Evolutionary conservation across 2,888 invertebrate genomes (phyloP).

Genomic region (Xanthia togata): DNA sequence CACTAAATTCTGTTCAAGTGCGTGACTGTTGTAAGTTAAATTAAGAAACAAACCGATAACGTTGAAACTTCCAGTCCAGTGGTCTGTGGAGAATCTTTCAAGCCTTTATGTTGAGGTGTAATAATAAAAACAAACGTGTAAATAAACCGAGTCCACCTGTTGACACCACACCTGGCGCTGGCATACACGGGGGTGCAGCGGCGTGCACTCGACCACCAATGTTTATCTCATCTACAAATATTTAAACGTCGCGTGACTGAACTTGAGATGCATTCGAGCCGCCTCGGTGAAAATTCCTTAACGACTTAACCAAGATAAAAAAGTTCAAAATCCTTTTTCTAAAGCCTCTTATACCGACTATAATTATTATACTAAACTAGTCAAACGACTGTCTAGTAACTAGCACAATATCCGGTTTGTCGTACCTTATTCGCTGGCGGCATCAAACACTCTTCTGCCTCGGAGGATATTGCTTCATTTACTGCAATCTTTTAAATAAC

Average conservation of each 20-base stretch:
- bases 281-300: conserved; percentile 66
- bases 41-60: conserved; percentile 34
- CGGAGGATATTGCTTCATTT: conserved; percentile 77
- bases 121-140: conserved; percentile 65
- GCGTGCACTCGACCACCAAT: conserved; percentile 73
- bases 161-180: conserved; percentile 82
- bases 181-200: conserved; percentile 68
- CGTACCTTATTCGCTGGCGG: conserved; percentile 87
- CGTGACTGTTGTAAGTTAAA: conserved; percentile 33
- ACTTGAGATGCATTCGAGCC: conserved; percentile 66
- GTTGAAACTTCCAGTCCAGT: conserved; percentile 12
- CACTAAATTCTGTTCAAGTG: conserved; percentile 25
- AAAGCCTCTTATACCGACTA: conserved; percentile 70
- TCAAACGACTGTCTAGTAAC: conserved; percentile 80
- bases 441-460: conserved; percentile 83
- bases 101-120: conserved; percentile 43
- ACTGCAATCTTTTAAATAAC: conserved; percentile 75
- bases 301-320: conserved; percentile 65
- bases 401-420: conserved; percentile 87
- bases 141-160: conserved; percentile 81
- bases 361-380: conserved; percentile 82
- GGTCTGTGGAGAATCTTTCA: conserved; percentile 45
- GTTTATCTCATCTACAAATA: conserved; percentile 83
- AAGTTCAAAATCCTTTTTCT: conserved; percentile 72
- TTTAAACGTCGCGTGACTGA: conserved; percentile 82